Conservation (phyloP, 2,888 invertebrate genomes). For the Cinara cedri region DNA sequence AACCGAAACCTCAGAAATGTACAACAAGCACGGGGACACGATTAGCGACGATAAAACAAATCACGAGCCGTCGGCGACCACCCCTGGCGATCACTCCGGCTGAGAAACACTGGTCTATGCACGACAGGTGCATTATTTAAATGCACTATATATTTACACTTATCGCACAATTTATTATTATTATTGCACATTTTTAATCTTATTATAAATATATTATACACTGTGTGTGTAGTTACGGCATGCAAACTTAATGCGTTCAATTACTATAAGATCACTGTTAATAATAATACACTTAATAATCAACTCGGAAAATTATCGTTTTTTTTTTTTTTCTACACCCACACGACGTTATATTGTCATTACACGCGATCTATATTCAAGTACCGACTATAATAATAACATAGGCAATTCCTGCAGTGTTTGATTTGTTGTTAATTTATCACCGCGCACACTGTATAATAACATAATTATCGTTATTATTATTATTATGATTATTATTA, state of each 20-base stretch:
- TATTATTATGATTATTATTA: neutral
- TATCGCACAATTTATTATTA: neutral
- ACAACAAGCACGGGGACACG: too few species aligned
- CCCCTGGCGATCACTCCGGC: too few species aligned
- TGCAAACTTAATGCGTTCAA: neutral
- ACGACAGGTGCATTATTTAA: neutral
- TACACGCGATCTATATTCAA: neutral
- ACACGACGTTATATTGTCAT: conserved; percentile 13
- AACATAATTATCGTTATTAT: neutral
- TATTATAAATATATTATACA: neutral
- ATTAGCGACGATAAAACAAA: too few species aligned
- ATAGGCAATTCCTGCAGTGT: too few species aligned
- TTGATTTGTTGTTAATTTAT: too few species aligned
- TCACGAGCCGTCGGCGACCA: too few species aligned
- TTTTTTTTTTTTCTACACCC: neutral
- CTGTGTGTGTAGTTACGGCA: too few species aligned
- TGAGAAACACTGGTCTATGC: too few species aligned
- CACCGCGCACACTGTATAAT: neutral
- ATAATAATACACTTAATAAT: neutral
- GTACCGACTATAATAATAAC: too few species aligned
- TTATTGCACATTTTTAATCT: conserved; percentile 5
- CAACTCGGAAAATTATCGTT: neutral
- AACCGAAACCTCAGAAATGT: too few species aligned
- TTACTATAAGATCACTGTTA: neutral
- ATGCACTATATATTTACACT: neutral